Conservation (phyloP, 2,113 vertebrate genomes). For the Mionectes macconnelli region DNA sequence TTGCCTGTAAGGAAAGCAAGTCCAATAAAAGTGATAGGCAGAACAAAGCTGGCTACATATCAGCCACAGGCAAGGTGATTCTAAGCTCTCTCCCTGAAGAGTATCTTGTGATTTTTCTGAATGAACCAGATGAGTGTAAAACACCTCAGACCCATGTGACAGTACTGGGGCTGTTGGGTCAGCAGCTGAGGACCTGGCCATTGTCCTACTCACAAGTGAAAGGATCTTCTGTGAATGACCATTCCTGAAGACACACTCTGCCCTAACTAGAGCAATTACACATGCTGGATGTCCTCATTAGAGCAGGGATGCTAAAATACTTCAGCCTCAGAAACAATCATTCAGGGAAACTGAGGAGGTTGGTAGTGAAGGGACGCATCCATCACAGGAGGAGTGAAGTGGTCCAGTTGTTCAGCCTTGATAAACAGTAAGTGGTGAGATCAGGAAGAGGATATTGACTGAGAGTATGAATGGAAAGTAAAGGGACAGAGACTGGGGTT, state of each 20-base stretch:
- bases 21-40: constrained; percentile 35
- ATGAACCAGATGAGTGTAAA: background rate
- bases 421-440: background rate
- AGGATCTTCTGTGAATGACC: background rate
- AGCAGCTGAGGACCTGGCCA: background rate
- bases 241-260: background rate
- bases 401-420: background rate
- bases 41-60: background rate
- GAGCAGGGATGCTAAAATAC: background rate
- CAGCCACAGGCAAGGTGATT: background rate
- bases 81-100: background rate
- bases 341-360: background rate
- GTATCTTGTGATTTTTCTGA: background rate
- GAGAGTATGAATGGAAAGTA: background rate
- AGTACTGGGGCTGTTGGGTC: background rate
- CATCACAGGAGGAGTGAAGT: background rate
- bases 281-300: background rate
- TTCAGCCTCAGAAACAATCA: background rate
- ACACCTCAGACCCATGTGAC: background rate
- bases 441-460: background rate
- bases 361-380: background rate
- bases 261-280: background rate
- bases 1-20: background rate
- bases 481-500: background rate
- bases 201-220: background rate